phyloP scores from a whole-genome alignment of 30 jellyfish, hydroid and myxozoan species.

The Calvadosia cruxmelitensis region DNA sequence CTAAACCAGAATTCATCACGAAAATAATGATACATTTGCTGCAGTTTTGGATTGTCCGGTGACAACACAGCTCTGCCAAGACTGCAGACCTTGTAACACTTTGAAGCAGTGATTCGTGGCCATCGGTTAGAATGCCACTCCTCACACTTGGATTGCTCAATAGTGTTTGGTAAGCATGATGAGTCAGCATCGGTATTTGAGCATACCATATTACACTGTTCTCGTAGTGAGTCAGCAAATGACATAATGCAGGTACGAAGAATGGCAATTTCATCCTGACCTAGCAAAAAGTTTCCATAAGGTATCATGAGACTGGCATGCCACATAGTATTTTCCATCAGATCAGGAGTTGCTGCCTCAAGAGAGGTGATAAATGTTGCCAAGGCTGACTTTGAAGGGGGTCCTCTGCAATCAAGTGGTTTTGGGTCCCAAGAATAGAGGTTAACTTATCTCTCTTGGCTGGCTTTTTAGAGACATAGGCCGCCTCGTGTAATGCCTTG shows the following conservation, averaged over 20 bases:
- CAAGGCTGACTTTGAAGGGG: not conserved
- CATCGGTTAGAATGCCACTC: not conserved
- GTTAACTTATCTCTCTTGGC: not conserved
- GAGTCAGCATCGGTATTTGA: no score
- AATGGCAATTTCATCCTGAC: not conserved
- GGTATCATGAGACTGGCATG: not conserved
- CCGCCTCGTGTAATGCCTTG: not conserved
- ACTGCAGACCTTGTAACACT: constrained; percentile 7
- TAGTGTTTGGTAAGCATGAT: no score
- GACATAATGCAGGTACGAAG: not conserved
- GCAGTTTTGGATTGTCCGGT: not conserved
- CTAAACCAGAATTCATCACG: not conserved
- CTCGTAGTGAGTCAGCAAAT: not conserved
- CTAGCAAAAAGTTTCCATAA: not conserved
- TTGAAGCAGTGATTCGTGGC: constrained; percentile 2
- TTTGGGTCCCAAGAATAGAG: not conserved
- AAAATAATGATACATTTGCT: not conserved
- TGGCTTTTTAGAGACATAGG: not conserved
- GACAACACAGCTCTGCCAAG: not conserved
- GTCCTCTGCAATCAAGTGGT: not conserved
- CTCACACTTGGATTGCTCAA: not conserved
- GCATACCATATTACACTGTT: not conserved
- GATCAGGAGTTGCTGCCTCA: not conserved
- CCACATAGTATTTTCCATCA: not conserved
- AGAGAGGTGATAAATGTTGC: not conserved